These are phyloP conservation scores for Euthynnus affinis DNA, from an alignment of 2,797 vertebrate species.

Conservation along the genomic window DNA sequence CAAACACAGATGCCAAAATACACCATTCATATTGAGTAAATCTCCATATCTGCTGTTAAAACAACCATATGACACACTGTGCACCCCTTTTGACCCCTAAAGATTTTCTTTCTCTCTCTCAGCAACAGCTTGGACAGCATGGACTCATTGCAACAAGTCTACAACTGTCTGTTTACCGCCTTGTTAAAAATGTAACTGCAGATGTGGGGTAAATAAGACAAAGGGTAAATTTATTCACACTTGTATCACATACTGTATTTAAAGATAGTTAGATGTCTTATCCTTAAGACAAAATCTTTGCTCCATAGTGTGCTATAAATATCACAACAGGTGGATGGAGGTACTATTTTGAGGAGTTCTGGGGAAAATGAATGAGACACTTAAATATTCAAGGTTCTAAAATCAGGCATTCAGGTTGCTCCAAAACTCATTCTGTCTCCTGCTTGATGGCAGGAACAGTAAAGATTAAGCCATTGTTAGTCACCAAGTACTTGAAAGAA, in stretches of 20 bases:
- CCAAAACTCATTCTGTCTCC: too few species aligned
- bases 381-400: background rate
- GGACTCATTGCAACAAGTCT: background rate
- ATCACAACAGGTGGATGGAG: background rate
- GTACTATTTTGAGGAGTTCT: slow-evolving; percentile 4
- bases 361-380: background rate
- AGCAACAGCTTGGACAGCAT: background rate
- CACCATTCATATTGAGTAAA: slow-evolving; percentile 15
- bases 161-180: background rate
- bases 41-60: slow-evolving; percentile 25
- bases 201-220: background rate
- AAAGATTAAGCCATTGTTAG: background rate
- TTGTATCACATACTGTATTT: background rate
- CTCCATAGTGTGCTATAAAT: background rate
- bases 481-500: background rate
- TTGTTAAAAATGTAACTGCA: slow-evolving; percentile 1
- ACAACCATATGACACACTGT: slow-evolving; percentile 9
- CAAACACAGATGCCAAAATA: slow-evolving; percentile 25
- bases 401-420: background rate
- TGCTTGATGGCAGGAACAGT: background rate
- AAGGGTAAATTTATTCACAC: background rate
- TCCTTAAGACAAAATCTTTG: background rate
- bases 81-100: background rate
- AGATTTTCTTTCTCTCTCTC: background rate
- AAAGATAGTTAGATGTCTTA: background rate